Evolutionary conservation across 1,140 invertebrate genomes (phyloP), one percentile per base, ranked within the genome.

Genomic region (Dendroctonus ponderosae): DNA sequence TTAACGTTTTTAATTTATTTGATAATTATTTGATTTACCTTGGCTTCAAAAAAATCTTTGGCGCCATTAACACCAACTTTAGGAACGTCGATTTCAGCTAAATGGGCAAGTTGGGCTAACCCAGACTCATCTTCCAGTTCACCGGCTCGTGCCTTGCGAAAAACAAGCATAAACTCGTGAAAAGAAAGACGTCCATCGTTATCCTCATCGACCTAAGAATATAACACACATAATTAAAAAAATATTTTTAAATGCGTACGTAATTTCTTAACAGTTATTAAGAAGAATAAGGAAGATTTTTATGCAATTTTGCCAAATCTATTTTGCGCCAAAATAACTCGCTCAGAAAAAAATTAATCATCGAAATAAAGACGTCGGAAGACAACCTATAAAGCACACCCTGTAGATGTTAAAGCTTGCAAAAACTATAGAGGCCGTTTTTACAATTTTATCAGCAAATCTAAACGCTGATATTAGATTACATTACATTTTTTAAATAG

Each of bases 31-130:
- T 26, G 26, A 26, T 11, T 54, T 82, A 88, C 88, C 80, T 95
- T 96, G 4, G 92, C 92, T 83, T 95, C 92, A 74, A 95, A 96
- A 80, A 95, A 95, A 74, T 89, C 87, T 77, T 94, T 95, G 4
- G 93, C 93, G 37, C 92, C 93, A 66, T 86, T 89, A 0, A 95
- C 92, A 15, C 93, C 93, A 15, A 93, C 91, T 82, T 94, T 87
- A 54, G 93, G 91, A 0, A 95, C 92, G 75, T 93, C 87, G 56
- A 96, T 89, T 80, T 94, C 92, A 6, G 92, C 93, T 8, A 94
- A 81, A 69, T 87, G 85, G 0, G 92, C 92, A 69, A 95, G 79
- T 71, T 92, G 87, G 66, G 87, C 86, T n/a, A 95, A 82, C 4
- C 92, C 92, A 5, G 91, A 92, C 74, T 93, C 88, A 54, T 85